Conservation (phyloP, 2,888 invertebrate genomes). For the Agrochola circellaris region DNA sequence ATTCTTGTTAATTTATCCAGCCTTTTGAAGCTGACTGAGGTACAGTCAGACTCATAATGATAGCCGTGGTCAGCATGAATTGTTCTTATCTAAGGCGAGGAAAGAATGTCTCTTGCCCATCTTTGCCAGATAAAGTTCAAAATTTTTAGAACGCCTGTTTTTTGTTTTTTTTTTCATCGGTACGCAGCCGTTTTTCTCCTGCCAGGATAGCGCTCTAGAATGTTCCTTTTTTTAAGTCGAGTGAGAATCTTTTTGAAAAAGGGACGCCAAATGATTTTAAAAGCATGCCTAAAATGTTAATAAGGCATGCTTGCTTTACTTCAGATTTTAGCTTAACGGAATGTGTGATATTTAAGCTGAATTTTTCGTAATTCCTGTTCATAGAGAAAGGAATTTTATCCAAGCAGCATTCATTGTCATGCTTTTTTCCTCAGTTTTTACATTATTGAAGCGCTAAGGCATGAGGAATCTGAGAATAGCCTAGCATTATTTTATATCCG, state of each 20-base stretch:
- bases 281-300: constrained; percentile 15
- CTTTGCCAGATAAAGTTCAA: neutral
- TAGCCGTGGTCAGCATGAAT: no score
- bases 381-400: neutral
- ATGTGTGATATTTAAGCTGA: neutral
- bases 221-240: constrained; percentile 18
- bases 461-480: neutral
- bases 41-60: no score
- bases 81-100: neutral
- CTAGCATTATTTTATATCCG: neutral
- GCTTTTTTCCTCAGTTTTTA: neutral
- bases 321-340: neutral
- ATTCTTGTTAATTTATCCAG: no score
- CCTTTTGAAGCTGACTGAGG: no score
- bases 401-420: neutral
- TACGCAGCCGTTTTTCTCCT: neutral
- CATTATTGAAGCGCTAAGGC: neutral
- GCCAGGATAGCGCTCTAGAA: neutral
- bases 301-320: constrained; percentile 3
- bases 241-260: neutral
- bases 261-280: neutral
- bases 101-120: neutral
- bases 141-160: neutral
- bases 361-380: neutral
- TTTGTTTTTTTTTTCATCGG: neutral